phyloP scores from a whole-genome alignment of 2,888 invertebrate genomes.

The Serripes groenlandicus region DNA sequence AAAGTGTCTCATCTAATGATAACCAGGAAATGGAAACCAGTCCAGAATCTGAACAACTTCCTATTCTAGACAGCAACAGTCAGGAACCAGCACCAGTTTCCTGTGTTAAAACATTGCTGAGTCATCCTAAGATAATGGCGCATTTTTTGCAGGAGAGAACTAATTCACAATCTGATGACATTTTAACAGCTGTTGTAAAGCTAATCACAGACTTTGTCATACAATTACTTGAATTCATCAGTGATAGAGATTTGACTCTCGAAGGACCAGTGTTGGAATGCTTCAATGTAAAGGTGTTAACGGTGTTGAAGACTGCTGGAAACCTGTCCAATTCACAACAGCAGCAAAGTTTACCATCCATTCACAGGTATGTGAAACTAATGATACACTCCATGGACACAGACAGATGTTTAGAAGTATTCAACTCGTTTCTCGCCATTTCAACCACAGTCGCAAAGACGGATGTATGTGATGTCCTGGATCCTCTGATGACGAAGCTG shows the following conservation, averaged over 20 bases:
- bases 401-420: slow-evolving; percentile 16
- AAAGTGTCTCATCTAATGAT: neutral
- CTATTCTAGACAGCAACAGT: neutral
- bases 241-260: neutral
- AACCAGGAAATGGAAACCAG: neutral
- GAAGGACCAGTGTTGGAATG: neutral
- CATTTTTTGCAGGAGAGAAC: neutral
- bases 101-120: slow-evolving; percentile 13
- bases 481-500: slow-evolving; percentile 17
- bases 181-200: neutral
- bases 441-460: neutral
- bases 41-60: neutral
- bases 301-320: neutral
- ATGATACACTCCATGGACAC: neutral
- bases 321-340: neutral
- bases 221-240: neutral
- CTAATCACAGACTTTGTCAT: slow-evolving; percentile 1
- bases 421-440: neutral
- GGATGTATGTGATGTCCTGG: slow-evolving; percentile 2
- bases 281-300: slow-evolving; percentile 5
- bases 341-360: neutral
- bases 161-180: neutral
- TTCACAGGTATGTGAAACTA: neutral
- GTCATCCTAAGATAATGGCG: slow-evolving; percentile 6
- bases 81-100: neutral